Percentiles rank a stretch among this genome's conserved stretches.
phyloP scores from a whole-genome alignment of 2,797 vertebrate species.

The Rhynchonycteris naso region DNA sequence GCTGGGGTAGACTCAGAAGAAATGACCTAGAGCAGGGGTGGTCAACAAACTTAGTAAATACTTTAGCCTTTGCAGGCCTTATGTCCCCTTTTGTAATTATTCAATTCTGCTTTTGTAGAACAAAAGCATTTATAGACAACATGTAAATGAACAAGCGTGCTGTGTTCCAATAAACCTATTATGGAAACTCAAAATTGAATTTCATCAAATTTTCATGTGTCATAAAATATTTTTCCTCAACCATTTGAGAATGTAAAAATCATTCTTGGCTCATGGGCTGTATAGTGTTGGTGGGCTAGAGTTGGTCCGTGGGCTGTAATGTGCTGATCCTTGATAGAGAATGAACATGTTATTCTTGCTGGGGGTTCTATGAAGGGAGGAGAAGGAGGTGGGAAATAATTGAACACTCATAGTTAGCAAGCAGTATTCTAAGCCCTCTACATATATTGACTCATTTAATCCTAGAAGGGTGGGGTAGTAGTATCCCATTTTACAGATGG shows the following conservation, averaged over 20 bases:
- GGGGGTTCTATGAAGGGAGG: not conserved
- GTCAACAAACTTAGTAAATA: not conserved
- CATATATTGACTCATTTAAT: not conserved
- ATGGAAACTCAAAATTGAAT: constrained; percentile 12
- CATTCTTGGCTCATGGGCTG: not conserved
- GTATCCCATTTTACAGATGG: not conserved
- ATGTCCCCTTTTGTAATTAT: not conserved
- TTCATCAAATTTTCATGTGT: not conserved
- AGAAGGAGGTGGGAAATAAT: not conserved
- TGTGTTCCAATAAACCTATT: not conserved
- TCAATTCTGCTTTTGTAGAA: not conserved
- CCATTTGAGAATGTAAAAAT: constrained; percentile 19
- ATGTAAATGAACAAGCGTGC: not conserved
- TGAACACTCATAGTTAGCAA: not conserved
- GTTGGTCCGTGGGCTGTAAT: not conserved
- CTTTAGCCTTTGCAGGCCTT: not conserved
- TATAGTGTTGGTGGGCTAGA: not conserved
- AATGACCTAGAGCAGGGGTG: not conserved
- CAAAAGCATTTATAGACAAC: not conserved
- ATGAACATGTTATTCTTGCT: constrained; percentile 22
- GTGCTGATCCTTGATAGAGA: not conserved
- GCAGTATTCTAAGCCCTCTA: not conserved
- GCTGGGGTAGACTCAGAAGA: not conserved
- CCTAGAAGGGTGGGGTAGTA: not conserved
- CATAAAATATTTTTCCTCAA: not conserved